Evolutionary conservation across 2,888 invertebrate species (phyloP).

Genomic region (Pycnomerus fuliginosus): DNA sequence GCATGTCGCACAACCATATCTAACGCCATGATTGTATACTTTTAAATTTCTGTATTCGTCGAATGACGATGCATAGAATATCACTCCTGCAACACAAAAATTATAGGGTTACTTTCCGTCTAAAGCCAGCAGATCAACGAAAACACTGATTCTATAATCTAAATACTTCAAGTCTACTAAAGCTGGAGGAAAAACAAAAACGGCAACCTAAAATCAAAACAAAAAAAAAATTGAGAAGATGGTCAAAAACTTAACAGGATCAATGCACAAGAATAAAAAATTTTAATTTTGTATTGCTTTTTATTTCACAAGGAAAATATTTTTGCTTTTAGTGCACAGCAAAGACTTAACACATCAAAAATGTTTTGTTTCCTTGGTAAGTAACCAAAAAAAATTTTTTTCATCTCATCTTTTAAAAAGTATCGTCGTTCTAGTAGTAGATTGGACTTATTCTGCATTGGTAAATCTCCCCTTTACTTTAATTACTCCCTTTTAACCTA

Average conservation of each 20-base stretch:
- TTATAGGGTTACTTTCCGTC: constrained; percentile 5
- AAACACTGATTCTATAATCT: constrained; percentile 21
- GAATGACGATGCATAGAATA: constrained; percentile 46
- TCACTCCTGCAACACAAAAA: constrained; percentile 36
- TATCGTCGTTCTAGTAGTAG: too few relatives aligned
- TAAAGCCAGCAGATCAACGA: constrained; percentile 5
- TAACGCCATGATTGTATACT: constrained; percentile 42
- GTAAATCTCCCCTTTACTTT: too few relatives aligned
- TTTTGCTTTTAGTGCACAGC: background rate
- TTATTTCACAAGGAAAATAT: background rate
- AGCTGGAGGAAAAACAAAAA: constrained; percentile 17
- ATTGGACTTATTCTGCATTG: too few relatives aligned
- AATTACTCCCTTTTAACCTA: too few relatives aligned
- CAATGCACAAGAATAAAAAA: background rate
- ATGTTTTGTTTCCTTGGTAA: too few relatives aligned
- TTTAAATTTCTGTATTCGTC: constrained; percentile 48
- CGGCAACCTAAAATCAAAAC: constrained; percentile 16
- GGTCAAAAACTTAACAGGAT: background rate
- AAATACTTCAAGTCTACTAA: too few relatives aligned
- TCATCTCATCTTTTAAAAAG: too few relatives aligned
- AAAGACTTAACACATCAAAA: constrained; percentile 6
- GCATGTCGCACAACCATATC: constrained; percentile 47
- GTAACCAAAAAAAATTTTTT: too few relatives aligned
- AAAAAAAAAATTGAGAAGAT: constrained; percentile 8
- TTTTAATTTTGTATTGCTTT: background rate